Base-by-base conservation (phyloP, 2,113 vertebrate species). In the Macroglossus sobrinus region DNA sequence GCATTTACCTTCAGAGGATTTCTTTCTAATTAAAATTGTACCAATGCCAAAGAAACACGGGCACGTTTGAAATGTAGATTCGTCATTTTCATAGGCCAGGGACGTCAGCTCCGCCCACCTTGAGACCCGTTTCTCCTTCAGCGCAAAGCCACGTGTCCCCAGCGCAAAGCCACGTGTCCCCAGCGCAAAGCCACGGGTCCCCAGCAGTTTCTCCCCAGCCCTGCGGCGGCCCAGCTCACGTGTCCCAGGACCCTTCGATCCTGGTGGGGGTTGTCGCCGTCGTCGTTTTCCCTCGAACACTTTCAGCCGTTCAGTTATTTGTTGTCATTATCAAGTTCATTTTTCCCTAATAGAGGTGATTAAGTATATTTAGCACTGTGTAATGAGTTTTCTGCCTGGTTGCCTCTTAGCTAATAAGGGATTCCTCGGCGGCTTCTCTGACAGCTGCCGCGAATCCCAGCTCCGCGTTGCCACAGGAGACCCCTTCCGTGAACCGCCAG, bases 371-470 rank as follows among this genome's bases (percentile, higher is more conserved):
- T 99, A 99, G 99, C 99, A 99, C 99, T 99, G 99, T 99, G 99
- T 99, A 99, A 99, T 99, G 99, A 99, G 99, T 99, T 99, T 99
- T 99, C 99, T 99, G 99, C 99, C 99, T 99, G 99, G 99, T 98
- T 99, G 99, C 99, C 97, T 99, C 99, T 99, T 98, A 98, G 99
- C 99, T 99, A 99, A 99, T 99, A 99, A 99, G 98, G 99, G 98
- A 99, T 99, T 98, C 98, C 98, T 99, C 87, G 93, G 98, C 98
- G 98, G 97, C 98, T 92, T 97, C 98, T 97, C 98, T 98, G 98
- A 99, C 98, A 99, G 98, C 98, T 99, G 98, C 98, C 96, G 97
- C 91, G 94, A 98, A 98, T 99, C 98, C 98, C 98, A 98, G 98
- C 98, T 97, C 98, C 97, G 96, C 28, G 69, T 76, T 89, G 98